Conservation (phyloP, 1,140 invertebrate species). For the Drosophila pruinosa region DNA sequence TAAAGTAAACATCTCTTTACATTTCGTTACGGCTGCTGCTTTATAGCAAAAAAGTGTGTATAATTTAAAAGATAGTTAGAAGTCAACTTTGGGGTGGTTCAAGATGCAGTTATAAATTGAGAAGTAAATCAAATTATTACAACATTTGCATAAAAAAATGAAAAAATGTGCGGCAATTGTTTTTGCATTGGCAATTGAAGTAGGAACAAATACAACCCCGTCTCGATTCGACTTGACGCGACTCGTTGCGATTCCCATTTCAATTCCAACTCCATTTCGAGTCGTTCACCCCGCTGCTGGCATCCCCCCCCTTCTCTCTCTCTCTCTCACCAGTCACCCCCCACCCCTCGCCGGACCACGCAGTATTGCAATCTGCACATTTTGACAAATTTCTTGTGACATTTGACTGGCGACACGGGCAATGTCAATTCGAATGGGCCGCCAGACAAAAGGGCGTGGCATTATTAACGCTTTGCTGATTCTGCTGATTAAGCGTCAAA, state of each 20-base stretch:
- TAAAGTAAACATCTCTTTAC: too few species aligned
- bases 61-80: too few species aligned
- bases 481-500: conserved; percentile 66
- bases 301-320: not conserved
- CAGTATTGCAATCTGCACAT: conserved; percentile 33
- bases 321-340: not conserved
- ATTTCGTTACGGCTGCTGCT: too few species aligned
- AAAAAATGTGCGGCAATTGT: not conserved
- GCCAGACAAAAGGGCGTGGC: conserved; percentile 47
- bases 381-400: conserved; percentile 72
- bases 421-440: conserved; percentile 31
- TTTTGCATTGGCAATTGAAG: not conserved
- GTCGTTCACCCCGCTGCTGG: not conserved
- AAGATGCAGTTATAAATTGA: too few species aligned
- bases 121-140: too few species aligned
- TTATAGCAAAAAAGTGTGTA: too few species aligned
- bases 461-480: conserved; percentile 77
- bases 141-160: too few species aligned
- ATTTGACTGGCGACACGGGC: conserved; percentile 63
- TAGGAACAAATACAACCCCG: not conserved
- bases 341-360: too few species aligned
- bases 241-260: not conserved
- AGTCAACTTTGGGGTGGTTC: too few species aligned
- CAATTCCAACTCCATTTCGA: not conserved
- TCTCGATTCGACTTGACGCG: not conserved